Conservation (phyloP, 2,797 vertebrate species). For the Sebastes diaconus region DNA sequence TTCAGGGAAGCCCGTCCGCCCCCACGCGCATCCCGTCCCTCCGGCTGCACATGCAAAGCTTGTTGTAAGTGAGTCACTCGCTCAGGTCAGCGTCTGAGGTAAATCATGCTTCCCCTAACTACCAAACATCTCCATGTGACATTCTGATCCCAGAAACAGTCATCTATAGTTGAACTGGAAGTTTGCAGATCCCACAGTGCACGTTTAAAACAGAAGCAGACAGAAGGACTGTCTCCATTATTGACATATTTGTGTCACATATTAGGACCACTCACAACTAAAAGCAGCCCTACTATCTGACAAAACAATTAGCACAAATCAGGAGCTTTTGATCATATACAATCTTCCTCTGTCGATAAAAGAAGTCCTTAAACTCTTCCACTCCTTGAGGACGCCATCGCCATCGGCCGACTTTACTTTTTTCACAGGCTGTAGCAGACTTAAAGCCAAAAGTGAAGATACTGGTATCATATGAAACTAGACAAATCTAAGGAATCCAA, state of each 20-base stretch:
- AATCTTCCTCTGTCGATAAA: background rate
- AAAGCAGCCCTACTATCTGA: background rate
- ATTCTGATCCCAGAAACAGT: constrained; percentile 27
- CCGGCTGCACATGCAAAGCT: background rate
- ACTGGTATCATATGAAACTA: too few species aligned
- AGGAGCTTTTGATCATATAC: background rate
- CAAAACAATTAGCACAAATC: background rate
- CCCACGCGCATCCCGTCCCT: background rate
- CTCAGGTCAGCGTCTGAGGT: constrained; percentile 40
- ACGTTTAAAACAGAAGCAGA: background rate
- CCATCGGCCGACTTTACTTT: too few species aligned
- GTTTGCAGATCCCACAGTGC: constrained; percentile 14
- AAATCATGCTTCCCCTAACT: constrained; percentile 40
- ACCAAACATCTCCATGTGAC: constrained; percentile 60
- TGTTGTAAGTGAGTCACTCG: constrained; percentile 36
- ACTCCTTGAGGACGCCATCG: too few species aligned
- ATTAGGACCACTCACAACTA: background rate
- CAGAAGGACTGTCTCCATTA: background rate
- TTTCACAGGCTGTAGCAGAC: too few species aligned
- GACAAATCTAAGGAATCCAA: too few species aligned
- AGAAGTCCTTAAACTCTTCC: background rate
- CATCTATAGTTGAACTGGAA: background rate
- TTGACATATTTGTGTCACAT: background rate
- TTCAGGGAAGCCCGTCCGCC: constrained; percentile 67
- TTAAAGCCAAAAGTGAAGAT: too few species aligned